Evolutionary conservation across 2,113 vertebrate species (phyloP), one percentile per base, ranked within the genome.

Genomic region (Paramisgurnus dabryanus): DNA sequence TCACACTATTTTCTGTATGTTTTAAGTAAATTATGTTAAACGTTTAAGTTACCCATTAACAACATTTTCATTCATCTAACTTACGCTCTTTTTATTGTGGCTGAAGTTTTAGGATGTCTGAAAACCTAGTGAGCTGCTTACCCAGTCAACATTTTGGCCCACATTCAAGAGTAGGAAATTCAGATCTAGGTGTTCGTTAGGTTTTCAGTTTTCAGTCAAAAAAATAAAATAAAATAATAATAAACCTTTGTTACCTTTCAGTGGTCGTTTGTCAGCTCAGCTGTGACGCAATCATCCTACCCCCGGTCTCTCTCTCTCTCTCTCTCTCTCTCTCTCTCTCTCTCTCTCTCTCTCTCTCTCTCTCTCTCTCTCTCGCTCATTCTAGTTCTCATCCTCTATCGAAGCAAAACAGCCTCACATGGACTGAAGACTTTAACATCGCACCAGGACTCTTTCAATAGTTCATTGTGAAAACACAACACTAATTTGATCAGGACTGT

Each of bases 231-330:
- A 22, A 22, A 22, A 22, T 22, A 22, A 22, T 22, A 22, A 22
- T 22, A 22, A 22, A 22, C 22, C 22, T 22, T 22, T 22, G 22
- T 22, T 22, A 66, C 55, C 22, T 69, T 53, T 47, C 13, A 60
- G 18, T 79, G 50, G 60, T 50, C 70, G 43, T 55, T 67, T 43
- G 76, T 75, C 84, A 83, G 69, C 81, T 72, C 82, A 83, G 69
- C 81, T 72, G 78, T 66, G 58, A 75, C 55, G 64, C 60, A 66
- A 47, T 27, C 49, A 70, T 41, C 73, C 73, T 63, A 47, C 67
- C 60, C 22, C 13, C n/a, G 41, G 61, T 57, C 27, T 3, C 69
- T 15, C 70, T 43, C 50, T 60, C 13, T 17, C 39, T 66, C 78
- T 50, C 67, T 45, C 63, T 64, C n/a, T 22, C 39, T 66, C 78